Base-by-base conservation (phyloP, 2,113 vertebrate species). In the Nematolebias whitei region DNA sequence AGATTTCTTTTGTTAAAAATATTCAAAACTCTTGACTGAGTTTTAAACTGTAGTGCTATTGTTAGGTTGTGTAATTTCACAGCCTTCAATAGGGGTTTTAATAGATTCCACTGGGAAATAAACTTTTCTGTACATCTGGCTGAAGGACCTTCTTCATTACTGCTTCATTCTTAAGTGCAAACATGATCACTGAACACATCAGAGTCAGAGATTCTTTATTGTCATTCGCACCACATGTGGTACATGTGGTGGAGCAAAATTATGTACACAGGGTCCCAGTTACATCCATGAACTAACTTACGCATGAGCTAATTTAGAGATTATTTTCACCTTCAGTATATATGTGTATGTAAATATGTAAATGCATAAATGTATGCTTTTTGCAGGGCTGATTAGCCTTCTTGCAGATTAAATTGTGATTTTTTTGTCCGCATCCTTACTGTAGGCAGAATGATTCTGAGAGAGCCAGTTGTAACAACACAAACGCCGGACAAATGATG, bases 401-500 rank as follows among this genome's bases (percentile, higher is more conserved):
- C 47, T 12, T 66, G 23, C 24, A 63, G 29, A 53, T 61, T 57
- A 14, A 19, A 38, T 44, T 3, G 10, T 76, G 32, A 69, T 60
- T 35, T 35, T n/a, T 32, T 39, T 49, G 47, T 11, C n/a, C 11
- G n/a, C 16, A 19, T 47, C 29, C 49, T 60, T 35, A 66, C 2
- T 56, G 45, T 45, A 56, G 51, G 26, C 48, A 38, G 24, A 63
- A 59, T 63, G 41, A 54, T 16, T 43, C 70, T 29, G 8, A 57
- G 8, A 57, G 60, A 68, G 16, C 58, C 49, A 45, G 24, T 44
- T 5, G 24, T 47, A 52, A 60, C 51, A 50, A 56, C 53, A 51
- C 50, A 29, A n/a, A 13, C n/a, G n/a, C 55, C 16, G 58, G 63
- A 62, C 66, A 55, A 63, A 72, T 18, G 44, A 83, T 19, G 16